These are phyloP conservation scores for Glaucomys volans DNA, from an alignment of 2,113 vertebrate species.

Conservation along the genomic window DNA sequence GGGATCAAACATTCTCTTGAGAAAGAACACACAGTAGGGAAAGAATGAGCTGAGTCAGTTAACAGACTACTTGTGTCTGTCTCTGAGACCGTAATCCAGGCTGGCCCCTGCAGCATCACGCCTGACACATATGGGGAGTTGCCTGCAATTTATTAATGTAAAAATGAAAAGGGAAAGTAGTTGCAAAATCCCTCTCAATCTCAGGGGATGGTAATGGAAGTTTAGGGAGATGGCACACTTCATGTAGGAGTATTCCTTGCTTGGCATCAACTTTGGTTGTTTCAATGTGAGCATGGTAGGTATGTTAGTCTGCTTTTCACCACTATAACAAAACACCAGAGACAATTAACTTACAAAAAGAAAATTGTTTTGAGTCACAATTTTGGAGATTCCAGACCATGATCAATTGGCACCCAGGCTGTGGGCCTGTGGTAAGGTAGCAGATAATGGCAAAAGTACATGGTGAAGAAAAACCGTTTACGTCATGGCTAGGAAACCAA, in stretches of 20 bases:
- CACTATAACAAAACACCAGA: background rate
- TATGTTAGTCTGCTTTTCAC: background rate
- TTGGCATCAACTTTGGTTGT: rapidly evolving
- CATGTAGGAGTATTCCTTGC: background rate
- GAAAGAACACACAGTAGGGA: background rate
- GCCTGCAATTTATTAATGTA: too few species aligned
- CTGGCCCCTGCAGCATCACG: background rate
- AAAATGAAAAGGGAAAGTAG: background rate
- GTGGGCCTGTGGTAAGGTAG: background rate
- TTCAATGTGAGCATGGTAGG: background rate
- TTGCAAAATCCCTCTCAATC: background rate
- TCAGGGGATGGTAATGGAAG: background rate
- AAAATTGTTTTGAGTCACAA: background rate
- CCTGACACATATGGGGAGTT: background rate
- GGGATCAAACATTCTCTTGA: background rate
- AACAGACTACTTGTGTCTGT: background rate
- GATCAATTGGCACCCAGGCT: background rate
- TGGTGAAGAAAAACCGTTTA: background rate
- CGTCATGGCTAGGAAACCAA: background rate
- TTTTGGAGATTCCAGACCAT: background rate
- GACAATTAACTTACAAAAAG: background rate
- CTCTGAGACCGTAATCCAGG: background rate
- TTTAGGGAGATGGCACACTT: background rate
- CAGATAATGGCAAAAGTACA: background rate
- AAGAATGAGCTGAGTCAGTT: background rate